These are phyloP conservation scores for Cariama cristata DNA, from an alignment of 2,113 vertebrate species.

Conservation along the genomic window DNA sequence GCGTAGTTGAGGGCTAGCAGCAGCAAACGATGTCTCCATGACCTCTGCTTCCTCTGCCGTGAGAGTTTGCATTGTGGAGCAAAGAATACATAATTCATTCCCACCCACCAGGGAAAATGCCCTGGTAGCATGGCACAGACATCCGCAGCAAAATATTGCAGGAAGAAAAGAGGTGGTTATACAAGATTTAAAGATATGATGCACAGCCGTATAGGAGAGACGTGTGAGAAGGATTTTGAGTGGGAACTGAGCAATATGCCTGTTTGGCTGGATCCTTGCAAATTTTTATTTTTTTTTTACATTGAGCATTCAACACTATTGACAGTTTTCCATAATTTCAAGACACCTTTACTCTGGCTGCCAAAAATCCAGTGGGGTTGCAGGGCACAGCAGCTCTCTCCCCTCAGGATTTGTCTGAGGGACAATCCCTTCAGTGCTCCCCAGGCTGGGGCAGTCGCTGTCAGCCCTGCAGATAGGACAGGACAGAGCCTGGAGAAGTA, in stretches of 20 bases:
- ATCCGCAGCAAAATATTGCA: background rate
- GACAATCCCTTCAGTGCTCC: background rate
- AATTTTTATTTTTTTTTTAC: background rate
- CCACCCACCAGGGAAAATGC: conserved; percentile 10
- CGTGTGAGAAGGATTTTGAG: background rate
- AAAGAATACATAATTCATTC: background rate
- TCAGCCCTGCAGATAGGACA: background rate
- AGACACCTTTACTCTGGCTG: background rate
- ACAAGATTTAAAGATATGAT: background rate
- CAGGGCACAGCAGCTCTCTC: background rate
- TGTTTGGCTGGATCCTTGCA: background rate
- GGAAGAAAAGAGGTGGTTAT: background rate
- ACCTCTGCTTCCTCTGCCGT: conserved; percentile 7
- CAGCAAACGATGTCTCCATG: background rate
- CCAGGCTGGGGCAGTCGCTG: background rate
- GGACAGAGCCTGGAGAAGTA: background rate
- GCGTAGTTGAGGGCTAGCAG: background rate
- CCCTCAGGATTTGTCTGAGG: background rate
- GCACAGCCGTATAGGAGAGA: background rate
- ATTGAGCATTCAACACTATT: background rate
- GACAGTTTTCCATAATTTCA: background rate
- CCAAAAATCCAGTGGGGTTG: background rate
- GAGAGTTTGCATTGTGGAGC: conserved; percentile 4
- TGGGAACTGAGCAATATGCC: background rate
- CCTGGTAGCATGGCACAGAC: background rate